Evolutionary conservation across 2,113 vertebrate genomes (phyloP).

Genomic region (Megaceryle maxima): DNA sequence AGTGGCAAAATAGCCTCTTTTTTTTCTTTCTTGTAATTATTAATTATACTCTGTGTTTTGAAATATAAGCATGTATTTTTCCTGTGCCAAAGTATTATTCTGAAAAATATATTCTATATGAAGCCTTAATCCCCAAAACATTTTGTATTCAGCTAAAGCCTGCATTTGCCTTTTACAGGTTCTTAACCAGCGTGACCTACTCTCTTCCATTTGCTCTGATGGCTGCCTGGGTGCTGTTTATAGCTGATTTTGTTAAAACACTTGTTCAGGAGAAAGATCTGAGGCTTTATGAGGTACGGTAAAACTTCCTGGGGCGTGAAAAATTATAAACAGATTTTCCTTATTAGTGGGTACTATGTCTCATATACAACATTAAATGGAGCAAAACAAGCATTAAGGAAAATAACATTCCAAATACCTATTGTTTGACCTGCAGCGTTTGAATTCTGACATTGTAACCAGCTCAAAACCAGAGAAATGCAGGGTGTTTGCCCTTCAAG

Average conservation of each 20-base stretch:
- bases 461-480: background rate
- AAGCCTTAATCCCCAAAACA: slow-evolving; percentile 11
- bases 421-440: slow-evolving; percentile 3
- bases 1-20: background rate
- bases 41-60: background rate
- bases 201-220: slow-evolving; percentile 93
- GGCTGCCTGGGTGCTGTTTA: slow-evolving; percentile 94
- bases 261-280: slow-evolving; percentile 96
- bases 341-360: background rate
- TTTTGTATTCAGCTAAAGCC: background rate
- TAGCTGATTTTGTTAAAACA: slow-evolving; percentile 94
- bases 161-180: slow-evolving; percentile 79
- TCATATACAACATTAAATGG: background rate
- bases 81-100: background rate
- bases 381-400: slow-evolving; percentile 15
- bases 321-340: slow-evolving; percentile 43
- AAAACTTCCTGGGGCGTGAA: slow-evolving; percentile 3
- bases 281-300: slow-evolving; percentile 90
- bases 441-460: background rate
- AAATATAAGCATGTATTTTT: background rate
- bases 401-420: background rate
- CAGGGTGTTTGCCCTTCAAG: background rate
- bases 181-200: slow-evolving; percentile 90
- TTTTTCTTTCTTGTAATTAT: background rate
- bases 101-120: background rate